Percentiles rank a stretch among this genome's conserved stretches.
These are phyloP conservation scores for Promerops cafer DNA, from an alignment of 2,113 vertebrate species.

Conservation along the genomic window DNA sequence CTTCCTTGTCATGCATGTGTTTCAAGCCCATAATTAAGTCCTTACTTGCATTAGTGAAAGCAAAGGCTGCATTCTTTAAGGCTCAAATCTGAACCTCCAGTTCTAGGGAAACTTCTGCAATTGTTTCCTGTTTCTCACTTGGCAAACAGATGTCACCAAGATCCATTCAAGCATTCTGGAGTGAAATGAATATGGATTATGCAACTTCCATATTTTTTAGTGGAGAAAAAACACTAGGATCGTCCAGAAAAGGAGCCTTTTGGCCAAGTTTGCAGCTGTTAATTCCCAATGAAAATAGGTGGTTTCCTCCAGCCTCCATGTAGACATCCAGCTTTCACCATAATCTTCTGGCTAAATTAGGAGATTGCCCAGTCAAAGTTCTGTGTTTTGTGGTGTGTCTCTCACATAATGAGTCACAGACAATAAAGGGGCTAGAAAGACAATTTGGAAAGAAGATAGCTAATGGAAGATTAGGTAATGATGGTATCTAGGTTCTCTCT, in stretches of 20 bases:
- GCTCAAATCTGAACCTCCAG: neutral
- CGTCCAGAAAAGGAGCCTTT: neutral
- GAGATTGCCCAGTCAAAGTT: neutral
- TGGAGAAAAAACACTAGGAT: neutral
- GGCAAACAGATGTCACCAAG: neutral
- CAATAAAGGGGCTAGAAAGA: neutral
- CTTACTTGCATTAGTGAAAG: neutral
- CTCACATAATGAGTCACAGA: neutral
- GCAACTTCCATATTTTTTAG: neutral
- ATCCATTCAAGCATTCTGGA: neutral
- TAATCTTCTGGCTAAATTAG: neutral
- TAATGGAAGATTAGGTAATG: neutral
- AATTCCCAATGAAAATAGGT: neutral
- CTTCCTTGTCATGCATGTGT: neutral
- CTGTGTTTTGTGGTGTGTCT: neutral
- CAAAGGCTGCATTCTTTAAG: neutral
- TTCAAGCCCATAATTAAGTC: neutral
- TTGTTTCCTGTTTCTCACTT: neutral
- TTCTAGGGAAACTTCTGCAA: neutral
- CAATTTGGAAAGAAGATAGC: neutral
- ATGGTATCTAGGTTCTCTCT: neutral
- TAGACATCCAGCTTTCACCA: neutral
- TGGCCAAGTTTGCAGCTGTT: neutral
- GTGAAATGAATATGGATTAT: neutral
- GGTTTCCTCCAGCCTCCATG: neutral